A percentile compares a stretch with the other conserved stretches of the same genome.
These are phyloP conservation scores for Napeogenes inachia DNA, from an alignment of 2,888 invertebrate genomes.

Conservation along the genomic window DNA sequence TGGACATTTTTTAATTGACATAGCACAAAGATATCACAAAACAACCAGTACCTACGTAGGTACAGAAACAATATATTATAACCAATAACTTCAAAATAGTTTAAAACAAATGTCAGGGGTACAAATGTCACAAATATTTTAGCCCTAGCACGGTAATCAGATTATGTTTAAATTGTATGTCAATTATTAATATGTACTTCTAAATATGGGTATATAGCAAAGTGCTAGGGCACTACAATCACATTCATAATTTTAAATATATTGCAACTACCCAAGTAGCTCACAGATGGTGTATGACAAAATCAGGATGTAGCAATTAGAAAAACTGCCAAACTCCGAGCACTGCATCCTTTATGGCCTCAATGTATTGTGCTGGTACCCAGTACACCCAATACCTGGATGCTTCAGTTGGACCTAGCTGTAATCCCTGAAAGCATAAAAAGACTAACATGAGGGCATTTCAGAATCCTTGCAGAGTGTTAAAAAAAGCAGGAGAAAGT, in stretches of 20 bases:
- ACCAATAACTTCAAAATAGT: slow-evolving; percentile 13
- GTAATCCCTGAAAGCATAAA: slow-evolving; percentile 81
- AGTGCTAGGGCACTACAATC: slow-evolving; percentile 31
- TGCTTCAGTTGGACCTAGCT: slow-evolving; percentile 93
- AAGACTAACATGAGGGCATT: too few species aligned
- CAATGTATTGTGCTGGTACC: slow-evolving; percentile 94
- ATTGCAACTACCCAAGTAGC: slow-evolving; percentile 70
- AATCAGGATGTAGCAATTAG: slow-evolving; percentile 56
- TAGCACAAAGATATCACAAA: slow-evolving; percentile 72
- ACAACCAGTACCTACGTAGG: slow-evolving; percentile 41
- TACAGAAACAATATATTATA: slow-evolving; percentile 41
- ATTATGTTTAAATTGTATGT: slow-evolving; percentile 24
- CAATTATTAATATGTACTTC: slow-evolving; percentile 24
- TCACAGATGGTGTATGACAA: slow-evolving; percentile 51
- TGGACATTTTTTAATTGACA: slow-evolving; percentile 75
- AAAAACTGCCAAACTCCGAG: slow-evolving; percentile 91
- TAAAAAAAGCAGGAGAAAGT: not conserved
- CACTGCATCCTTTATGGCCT: slow-evolving; percentile 93
- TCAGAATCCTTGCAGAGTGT: too few species aligned
- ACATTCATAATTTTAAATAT: slow-evolving; percentile 51
- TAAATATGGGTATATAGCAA: slow-evolving; percentile 25
- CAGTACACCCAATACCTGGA: slow-evolving; percentile 96
- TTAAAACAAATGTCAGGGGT: slow-evolving; percentile 18
- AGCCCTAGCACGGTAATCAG: slow-evolving; percentile 27
- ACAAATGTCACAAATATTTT: slow-evolving; percentile 21